Conservation (phyloP, 2,888 invertebrate genomes). For the Sinohyriopsis cumingii region DNA sequence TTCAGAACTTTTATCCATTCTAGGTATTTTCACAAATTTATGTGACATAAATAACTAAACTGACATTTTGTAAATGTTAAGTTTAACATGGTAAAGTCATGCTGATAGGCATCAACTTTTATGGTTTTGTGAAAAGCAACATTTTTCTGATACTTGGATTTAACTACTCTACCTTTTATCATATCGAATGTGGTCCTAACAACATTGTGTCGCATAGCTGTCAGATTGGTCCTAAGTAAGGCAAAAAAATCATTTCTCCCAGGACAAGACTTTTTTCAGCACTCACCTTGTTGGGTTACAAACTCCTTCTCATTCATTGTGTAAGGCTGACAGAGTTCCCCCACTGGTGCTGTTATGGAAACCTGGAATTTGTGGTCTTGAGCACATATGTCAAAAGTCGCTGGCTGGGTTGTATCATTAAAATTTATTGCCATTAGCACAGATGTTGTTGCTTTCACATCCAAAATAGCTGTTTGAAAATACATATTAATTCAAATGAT, state of each 20-base stretch:
- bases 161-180: too few relatives aligned
- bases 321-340: constrained; percentile 89
- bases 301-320: constrained; percentile 83
- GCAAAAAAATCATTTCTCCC: neutral
- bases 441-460: constrained; percentile 78
- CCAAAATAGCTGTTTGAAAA: constrained; percentile 73
- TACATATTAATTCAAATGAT: too few relatives aligned
- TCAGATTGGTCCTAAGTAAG: neutral
- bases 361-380: constrained; percentile 57
- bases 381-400: constrained; percentile 82
- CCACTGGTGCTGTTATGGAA: constrained; percentile 84
- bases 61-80: too few relatives aligned
- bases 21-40: too few relatives aligned
- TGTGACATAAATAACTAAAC: too few relatives aligned
- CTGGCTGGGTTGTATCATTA: constrained; percentile 92
- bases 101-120: too few relatives aligned
- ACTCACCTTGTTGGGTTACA: constrained; percentile 63
- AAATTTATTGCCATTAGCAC: constrained; percentile 90
- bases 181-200: too few relatives aligned
- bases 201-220: too few relatives aligned
- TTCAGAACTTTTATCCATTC: too few relatives aligned
- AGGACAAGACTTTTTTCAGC: neutral
- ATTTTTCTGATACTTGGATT: too few relatives aligned
- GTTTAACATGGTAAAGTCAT: too few relatives aligned
- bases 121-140: too few relatives aligned